These are phyloP conservation scores for Lamellibrachia luymesi DNA, from an alignment of 1,140 invertebrate genomes.

Conservation along the genomic window DNA sequence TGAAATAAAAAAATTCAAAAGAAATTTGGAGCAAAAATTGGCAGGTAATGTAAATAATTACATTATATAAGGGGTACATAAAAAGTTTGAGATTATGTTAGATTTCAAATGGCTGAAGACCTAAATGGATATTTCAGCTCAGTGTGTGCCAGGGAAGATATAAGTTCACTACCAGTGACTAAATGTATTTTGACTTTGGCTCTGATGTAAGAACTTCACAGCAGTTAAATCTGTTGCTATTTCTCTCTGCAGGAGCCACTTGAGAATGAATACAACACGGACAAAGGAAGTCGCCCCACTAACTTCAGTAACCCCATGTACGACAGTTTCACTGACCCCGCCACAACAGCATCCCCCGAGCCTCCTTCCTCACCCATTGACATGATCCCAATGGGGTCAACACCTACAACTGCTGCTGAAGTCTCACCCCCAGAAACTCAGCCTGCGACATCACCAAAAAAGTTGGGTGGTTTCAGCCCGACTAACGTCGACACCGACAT, in stretches of 20 bases:
- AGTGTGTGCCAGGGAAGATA: too few relatives aligned
- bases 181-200: too few relatives aligned
- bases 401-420: background rate
- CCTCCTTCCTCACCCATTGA: background rate
- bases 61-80: too few relatives aligned
- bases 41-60: too few relatives aligned
- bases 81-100: too few relatives aligned
- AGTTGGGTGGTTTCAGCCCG: background rate
- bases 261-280: background rate
- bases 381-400: background rate
- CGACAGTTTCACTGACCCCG: background rate
- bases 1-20: too few relatives aligned
- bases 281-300: background rate
- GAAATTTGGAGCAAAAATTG: too few relatives aligned
- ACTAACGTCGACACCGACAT: background rate
- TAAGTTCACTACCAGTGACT: too few relatives aligned
- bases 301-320: constrained; percentile 20
- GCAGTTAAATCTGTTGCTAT: background rate
- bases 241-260: background rate
- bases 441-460: background rate
- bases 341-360: background rate
- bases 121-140: too few relatives aligned
- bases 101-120: too few relatives aligned
- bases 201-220: too few relatives aligned
- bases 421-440: background rate